Conservation (phyloP, 2,888 invertebrate species). For the Silvanus unidentatus region DNA sequence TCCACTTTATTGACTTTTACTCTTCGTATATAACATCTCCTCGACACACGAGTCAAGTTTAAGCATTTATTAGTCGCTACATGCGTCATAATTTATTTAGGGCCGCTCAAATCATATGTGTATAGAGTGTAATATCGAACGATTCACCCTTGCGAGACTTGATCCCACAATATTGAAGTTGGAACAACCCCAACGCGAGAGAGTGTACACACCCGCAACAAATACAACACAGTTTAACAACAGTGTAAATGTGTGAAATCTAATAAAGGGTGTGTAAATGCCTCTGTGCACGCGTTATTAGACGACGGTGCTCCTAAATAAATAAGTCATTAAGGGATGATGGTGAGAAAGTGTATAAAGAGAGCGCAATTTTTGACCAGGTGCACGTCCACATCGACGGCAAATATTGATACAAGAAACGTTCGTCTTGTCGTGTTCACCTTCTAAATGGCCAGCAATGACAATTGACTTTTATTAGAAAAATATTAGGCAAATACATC, state of each 20-base stretch:
- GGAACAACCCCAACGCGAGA: too few species aligned
- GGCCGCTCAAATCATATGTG: slow-evolving; percentile 15
- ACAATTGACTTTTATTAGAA: too few species aligned
- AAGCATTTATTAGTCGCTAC: slow-evolving; percentile 25
- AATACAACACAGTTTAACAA: too few species aligned
- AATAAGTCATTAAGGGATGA: slow-evolving; percentile 11
- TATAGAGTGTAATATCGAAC: slow-evolving; percentile 3
- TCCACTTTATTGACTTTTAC: slow-evolving; percentile 5
- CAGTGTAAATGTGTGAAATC: slow-evolving; percentile 22
- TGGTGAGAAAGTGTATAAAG: neutral
- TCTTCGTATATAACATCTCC: too few species aligned
- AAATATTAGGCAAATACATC: too few species aligned
- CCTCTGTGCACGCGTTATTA: slow-evolving; percentile 22
- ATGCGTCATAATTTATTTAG: slow-evolving; percentile 32
- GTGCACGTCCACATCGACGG: too few species aligned
- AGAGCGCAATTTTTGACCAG: too few species aligned
- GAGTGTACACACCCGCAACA: slow-evolving; percentile 10
- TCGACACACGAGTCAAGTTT: slow-evolving; percentile 18
- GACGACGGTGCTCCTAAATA: slow-evolving; percentile 10
- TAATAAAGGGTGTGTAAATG: slow-evolving; percentile 29
- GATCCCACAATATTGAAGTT: slow-evolving; percentile 11
- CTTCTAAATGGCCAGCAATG: too few species aligned
- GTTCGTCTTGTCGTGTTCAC: too few species aligned
- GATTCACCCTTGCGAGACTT: slow-evolving; percentile 11
- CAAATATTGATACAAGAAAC: too few species aligned